These are phyloP conservation scores for Erpetoichthys calabaricus DNA, from an alignment of 2,797 vertebrate genomes.

Conservation along the genomic window DNA sequence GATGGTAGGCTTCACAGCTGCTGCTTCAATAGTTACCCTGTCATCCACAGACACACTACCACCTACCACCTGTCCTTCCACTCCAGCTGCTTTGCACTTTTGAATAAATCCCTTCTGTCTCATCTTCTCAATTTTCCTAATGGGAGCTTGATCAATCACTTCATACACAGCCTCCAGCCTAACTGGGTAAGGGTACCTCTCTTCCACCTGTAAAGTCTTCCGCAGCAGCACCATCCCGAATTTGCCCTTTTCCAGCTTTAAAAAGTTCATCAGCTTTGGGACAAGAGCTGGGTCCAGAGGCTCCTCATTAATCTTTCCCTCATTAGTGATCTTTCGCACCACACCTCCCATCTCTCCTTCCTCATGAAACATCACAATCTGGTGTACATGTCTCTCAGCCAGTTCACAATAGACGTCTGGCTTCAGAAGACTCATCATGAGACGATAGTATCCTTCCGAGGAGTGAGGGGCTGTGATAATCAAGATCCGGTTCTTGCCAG, in stretches of 20 bases:
- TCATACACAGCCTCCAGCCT: slow-evolving; percentile 92
- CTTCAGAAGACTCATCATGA: slow-evolving; percentile 93
- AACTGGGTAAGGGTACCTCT: slow-evolving; percentile 90
- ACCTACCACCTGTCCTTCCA: slow-evolving; percentile 79
- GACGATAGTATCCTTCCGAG: slow-evolving; percentile 85
- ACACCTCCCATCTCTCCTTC: slow-evolving; percentile 78
- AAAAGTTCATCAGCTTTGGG: slow-evolving; percentile 80
- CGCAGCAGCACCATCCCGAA: slow-evolving; percentile 91
- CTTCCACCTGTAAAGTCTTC: slow-evolving; percentile 90
- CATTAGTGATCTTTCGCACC: slow-evolving; percentile 73
- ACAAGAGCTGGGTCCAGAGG: slow-evolving; percentile 69
- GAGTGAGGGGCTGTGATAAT: slow-evolving; percentile 86
- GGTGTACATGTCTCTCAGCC: slow-evolving; percentile 84
- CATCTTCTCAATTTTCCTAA: slow-evolving; percentile 79
- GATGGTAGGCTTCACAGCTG: slow-evolving; percentile 15
- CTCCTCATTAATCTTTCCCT: slow-evolving; percentile 84
- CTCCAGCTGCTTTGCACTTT: slow-evolving; percentile 77
- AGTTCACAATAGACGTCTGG: slow-evolving; percentile 88
- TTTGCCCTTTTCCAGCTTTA: slow-evolving; percentile 92
- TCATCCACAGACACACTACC: slow-evolving; percentile 27
- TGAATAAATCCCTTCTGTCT: slow-evolving; percentile 91
- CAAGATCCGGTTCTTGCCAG: slow-evolving; percentile 82
- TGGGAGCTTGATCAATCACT: slow-evolving; percentile 80
- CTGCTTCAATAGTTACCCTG: slow-evolving; percentile 18
- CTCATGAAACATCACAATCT: slow-evolving; percentile 85